Evolutionary conservation across 2,797 vertebrate genomes (phyloP), one percentile per base, ranked within the genome.

Genomic region (Pangasius larnaudii): DNA sequence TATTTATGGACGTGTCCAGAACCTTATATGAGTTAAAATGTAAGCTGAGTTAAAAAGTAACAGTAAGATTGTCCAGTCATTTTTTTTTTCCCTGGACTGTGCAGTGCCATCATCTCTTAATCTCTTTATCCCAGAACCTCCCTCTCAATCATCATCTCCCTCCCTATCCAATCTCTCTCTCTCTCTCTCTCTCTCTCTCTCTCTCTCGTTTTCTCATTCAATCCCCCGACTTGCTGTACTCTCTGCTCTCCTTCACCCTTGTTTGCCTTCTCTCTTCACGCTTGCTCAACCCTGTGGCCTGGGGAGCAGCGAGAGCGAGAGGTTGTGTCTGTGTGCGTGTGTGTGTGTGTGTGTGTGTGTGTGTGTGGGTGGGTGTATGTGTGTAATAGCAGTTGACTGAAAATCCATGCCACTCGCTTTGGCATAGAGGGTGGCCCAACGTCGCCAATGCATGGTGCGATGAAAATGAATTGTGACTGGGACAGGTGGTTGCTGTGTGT

Each of bases 361-460:
- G 42, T 75, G 5, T 33, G 49, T 42, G 39, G 22, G 71, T 51
- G 74, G n/a, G 27, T 74, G 65, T 27, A 42, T 85, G 79, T 86
- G 78, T 63, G 72, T 88, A 92, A 92, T 93, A 90, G 89, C 86
- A 89, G 88, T 88, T 63, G 89, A 91, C 91, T 92, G 89, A 87
- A 92, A 93, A 93, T 93, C 93, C 90, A 92, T 93, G 89, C 82
- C 46, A 83, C 93, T 92, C 85, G 87, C 85, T 90, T 89, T 90
- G 92, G 92, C 89, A 88, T 91, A 79, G 53, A 75, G 74, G 86
- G 87, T 87, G 89, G 91, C 86, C 81, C 82, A 91, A 86, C 86
- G 59, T 42, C 69, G 85, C 88, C 84, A 89, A 56, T 33, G 87
- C 88, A 85, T 36, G 67, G 85, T 79, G 90, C 84, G 75, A 84